Evolutionary conservation across 2,113 vertebrate genomes (phyloP).

Genomic region (Thunnus maccoyii): DNA sequence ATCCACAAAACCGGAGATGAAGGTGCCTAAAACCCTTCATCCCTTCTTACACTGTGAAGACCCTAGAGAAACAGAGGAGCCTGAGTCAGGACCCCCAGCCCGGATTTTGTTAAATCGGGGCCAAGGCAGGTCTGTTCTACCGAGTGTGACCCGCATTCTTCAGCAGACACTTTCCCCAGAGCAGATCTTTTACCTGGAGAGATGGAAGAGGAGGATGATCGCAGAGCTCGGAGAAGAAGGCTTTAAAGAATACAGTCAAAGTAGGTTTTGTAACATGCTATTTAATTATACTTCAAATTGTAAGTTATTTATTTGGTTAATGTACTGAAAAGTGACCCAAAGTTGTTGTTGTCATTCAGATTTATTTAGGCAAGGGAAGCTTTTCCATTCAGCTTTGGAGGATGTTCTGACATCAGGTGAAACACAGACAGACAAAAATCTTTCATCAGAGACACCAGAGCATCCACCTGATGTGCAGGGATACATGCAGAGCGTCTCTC

Average conservation of each 20-base stretch:
- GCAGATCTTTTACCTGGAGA: constrained; percentile 91
- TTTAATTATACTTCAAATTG: not conserved
- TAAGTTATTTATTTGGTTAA: not conserved
- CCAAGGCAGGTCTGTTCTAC: constrained; percentile 44
- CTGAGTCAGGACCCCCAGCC: constrained; percentile 67
- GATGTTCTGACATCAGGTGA: constrained; percentile 77
- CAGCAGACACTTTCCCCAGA: constrained; percentile 91
- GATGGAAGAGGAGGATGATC: constrained; percentile 93
- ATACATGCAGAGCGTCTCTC: constrained; percentile 89
- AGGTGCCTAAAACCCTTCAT: constrained; percentile 76
- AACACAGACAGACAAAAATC: constrained; percentile 47
- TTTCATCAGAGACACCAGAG: constrained; percentile 25
- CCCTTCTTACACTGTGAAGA: constrained; percentile 85
- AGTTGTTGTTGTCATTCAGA: constrained; percentile 77
- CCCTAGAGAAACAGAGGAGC: constrained; percentile 35
- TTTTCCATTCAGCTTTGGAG: constrained; percentile 91
- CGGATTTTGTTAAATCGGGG: constrained; percentile 82
- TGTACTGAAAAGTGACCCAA: not conserved
- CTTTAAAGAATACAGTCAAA: constrained; percentile 90
- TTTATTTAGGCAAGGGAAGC: constrained; percentile 90
- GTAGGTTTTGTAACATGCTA: constrained; percentile 74
- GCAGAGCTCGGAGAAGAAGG: constrained; percentile 92
- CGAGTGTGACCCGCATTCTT: constrained; percentile 93
- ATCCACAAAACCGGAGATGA: constrained; percentile 50
- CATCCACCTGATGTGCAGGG: constrained; percentile 73